Evolutionary conservation across 2,888 invertebrate species (phyloP), one percentile per base, ranked within the genome.

Genomic region (Xestia xanthographa): DNA sequence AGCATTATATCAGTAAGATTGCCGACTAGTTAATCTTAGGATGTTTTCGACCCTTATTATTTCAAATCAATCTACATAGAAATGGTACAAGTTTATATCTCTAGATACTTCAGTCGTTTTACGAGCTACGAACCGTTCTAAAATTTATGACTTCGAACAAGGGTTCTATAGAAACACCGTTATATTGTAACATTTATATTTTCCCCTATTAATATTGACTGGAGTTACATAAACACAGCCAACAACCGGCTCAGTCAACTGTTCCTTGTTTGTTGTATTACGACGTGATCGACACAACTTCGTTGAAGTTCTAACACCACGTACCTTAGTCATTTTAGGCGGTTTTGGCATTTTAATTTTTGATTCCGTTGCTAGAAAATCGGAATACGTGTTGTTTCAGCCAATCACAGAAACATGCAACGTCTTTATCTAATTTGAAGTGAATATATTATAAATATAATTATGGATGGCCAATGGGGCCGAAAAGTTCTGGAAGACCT

Each of bases 181-280:
- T 38, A 2, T 62, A 62, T 62, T 34, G 34, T 60, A 60, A 34
- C 38, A 38, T 62, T 62, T 62, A 5, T 22, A 62, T 62, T 62
- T 34, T 62, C 38, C 0, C 22, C 41, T 26, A 62, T 53, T 62
- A 38, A 71, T 70, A 58, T 72, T 69, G 9, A 45, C 14, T 65
- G 45, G 14, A 41, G 29, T 62, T 56, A 68, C 9, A 41, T 58
- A 76, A 80, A 76, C 38, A 60, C 56, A 20, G 45, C n/a, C n/a
- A n/a, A n/a, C n/a, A n/a, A n/a, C n/a, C n/a, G n/a, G n/a, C 22
- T 68, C 58, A 85, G 22, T 60, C 48, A 53, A 70, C 41, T 29
- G 29, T 48, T n/a, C 41, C 29, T 48, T 85, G 62, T 76, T 71
- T 71, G n/a, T 72, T 63, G 17, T 63, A 22, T n/a, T 22, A 66